phyloP scores from a whole-genome alignment of 2,888 invertebrate genomes.

The Pandemis corylana region DNA sequence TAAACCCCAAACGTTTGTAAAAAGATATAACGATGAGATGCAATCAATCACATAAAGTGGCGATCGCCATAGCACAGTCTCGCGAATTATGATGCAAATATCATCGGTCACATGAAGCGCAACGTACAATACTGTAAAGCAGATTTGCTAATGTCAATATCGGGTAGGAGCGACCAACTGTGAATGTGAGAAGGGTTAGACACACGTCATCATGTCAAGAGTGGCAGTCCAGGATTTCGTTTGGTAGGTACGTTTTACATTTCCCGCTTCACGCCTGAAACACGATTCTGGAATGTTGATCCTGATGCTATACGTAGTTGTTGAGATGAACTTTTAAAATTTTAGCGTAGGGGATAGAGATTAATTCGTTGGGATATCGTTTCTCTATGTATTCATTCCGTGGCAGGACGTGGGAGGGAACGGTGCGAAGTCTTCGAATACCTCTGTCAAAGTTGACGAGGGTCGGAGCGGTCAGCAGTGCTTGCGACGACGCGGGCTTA shows the following conservation, averaged over 20 bases:
- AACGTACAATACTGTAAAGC: slow-evolving; percentile 27
- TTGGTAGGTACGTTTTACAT: slow-evolving; percentile 20
- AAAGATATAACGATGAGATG: slow-evolving; percentile 16
- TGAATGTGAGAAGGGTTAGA: slow-evolving; percentile 66
- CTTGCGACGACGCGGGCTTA: slow-evolving; percentile 59
- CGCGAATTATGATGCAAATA: slow-evolving; percentile 35
- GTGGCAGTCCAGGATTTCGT: slow-evolving; percentile 50
- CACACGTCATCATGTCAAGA: slow-evolving; percentile 58
- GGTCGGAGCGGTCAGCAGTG: slow-evolving; percentile 61
- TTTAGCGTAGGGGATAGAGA: slow-evolving; percentile 18
- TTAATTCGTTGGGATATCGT: slow-evolving; percentile 38
- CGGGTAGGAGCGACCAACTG: slow-evolving; percentile 54
- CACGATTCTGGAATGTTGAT: slow-evolving; percentile 27
- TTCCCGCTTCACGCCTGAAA: slow-evolving; percentile 13
- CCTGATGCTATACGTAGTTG: slow-evolving; percentile 16
- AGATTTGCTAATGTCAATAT: slow-evolving; percentile 40
- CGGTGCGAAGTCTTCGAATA: slow-evolving; percentile 50
- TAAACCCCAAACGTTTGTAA: slow-evolving; percentile 1
- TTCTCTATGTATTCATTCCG: slow-evolving; percentile 36
- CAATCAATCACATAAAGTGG: slow-evolving; percentile 20
- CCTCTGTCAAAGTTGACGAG: slow-evolving; percentile 70
- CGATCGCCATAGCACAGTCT: slow-evolving; percentile 19
- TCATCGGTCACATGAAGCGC: slow-evolving; percentile 15
- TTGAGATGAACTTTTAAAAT: slow-evolving; percentile 14
- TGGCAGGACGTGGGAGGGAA: slow-evolving; percentile 25